These are phyloP conservation scores for Xanthia togata DNA, from an alignment of 2,888 invertebrate genomes.

Conservation along the genomic window DNA sequence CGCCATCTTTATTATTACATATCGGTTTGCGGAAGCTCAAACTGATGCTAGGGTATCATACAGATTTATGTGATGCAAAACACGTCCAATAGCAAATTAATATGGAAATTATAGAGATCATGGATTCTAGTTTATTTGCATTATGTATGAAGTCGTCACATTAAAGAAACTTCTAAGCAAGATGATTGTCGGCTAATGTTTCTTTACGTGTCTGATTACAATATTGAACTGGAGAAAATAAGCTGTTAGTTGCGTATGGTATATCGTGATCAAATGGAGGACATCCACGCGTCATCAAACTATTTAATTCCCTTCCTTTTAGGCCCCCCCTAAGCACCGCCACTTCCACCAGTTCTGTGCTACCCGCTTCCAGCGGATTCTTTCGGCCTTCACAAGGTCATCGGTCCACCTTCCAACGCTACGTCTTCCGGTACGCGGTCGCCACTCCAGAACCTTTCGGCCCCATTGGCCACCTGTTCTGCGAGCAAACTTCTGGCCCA, in stretches of 20 bases:
- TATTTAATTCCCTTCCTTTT: no score
- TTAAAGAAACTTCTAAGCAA: slow-evolving; percentile 58
- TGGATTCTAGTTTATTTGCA: slow-evolving; percentile 66
- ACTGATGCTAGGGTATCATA: slow-evolving; percentile 48
- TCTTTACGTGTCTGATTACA: slow-evolving; percentile 27
- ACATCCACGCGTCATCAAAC: no score
- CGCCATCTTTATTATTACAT: slow-evolving; percentile 37
- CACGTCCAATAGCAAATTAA: slow-evolving; percentile 62
- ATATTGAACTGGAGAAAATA: slow-evolving; percentile 12
- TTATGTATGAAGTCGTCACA: slow-evolving; percentile 74
- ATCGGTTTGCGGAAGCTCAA: slow-evolving; percentile 58
- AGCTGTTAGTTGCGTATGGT: not conserved
- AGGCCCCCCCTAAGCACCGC: no score
- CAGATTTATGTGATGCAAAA: slow-evolving; percentile 57
- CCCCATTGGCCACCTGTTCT: no score
- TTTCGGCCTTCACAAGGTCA: no score
- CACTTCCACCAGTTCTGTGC: no score
- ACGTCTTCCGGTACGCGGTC: no score
- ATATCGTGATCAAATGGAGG: not conserved
- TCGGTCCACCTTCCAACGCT: no score
- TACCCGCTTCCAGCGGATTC: no score
- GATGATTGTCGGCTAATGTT: slow-evolving; percentile 28
- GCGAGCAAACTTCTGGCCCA: no score
- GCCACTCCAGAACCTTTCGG: no score
- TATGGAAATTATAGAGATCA: slow-evolving; percentile 70